phyloP scores from a whole-genome alignment of 1,140 invertebrate genomes.

The Aradophagus sp. region DNA sequence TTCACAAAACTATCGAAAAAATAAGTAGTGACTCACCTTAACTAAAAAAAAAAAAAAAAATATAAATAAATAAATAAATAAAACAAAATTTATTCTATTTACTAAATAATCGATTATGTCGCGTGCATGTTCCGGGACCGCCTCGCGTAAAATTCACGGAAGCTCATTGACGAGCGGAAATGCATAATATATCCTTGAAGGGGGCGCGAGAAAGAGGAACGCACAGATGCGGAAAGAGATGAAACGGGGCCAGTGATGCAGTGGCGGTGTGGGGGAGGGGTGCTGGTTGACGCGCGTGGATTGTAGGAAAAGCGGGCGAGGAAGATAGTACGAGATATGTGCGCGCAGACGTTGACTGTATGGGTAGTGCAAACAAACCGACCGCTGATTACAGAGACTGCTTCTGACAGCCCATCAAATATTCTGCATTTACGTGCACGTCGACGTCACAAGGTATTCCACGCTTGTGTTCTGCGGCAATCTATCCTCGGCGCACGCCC shows the following conservation, averaged over 20 bases:
- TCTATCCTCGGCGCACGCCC: slow-evolving; percentile 23
- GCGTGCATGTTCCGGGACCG: slow-evolving; percentile 20
- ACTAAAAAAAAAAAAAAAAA: no score
- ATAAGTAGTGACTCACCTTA: no score
- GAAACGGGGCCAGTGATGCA: slow-evolving; percentile 17
- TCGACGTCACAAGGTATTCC: slow-evolving; percentile 71
- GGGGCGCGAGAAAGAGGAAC: slow-evolving; percentile 31
- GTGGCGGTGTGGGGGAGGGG: neutral
- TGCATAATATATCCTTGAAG: slow-evolving; percentile 45
- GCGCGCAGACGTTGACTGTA: slow-evolving; percentile 56
- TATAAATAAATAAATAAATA: no score
- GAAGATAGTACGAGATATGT: slow-evolving; percentile 59
- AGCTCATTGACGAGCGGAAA: slow-evolving; percentile 43
- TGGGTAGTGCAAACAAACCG: slow-evolving; percentile 72
- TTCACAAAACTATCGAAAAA: no score
- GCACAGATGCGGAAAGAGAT: slow-evolving; percentile 35
- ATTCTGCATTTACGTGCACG: slow-evolving; percentile 73
- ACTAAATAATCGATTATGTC: slow-evolving; percentile 28
- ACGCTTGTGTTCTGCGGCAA: slow-evolving; percentile 63
- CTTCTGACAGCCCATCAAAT: slow-evolving; percentile 75
- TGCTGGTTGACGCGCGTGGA: slow-evolving; percentile 6
- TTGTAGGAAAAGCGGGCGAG: slow-evolving; percentile 38
- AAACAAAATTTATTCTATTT: slow-evolving; percentile 1
- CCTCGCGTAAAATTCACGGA: slow-evolving; percentile 33
- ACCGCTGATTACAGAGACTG: slow-evolving; percentile 75